These are phyloP conservation scores for Dicentrarchus labrax DNA, from an alignment of 2,113 vertebrate species.

Conservation along the genomic window DNA sequence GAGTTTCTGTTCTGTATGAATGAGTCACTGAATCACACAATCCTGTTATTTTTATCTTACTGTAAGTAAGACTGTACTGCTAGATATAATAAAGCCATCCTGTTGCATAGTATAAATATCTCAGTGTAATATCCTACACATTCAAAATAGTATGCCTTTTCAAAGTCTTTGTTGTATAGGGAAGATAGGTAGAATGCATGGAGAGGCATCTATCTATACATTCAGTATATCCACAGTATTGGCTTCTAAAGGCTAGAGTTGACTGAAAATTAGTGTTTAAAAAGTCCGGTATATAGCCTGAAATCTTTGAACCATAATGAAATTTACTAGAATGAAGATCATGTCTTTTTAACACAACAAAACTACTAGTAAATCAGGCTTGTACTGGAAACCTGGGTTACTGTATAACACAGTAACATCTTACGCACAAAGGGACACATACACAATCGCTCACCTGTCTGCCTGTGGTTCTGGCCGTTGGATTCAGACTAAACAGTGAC, in stretches of 20 bases:
- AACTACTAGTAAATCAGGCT: not conserved
- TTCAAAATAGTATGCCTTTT: not conserved
- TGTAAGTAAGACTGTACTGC: conserved; percentile 48
- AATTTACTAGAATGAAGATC: not conserved
- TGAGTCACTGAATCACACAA: conserved; percentile 59
- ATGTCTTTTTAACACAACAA: not conserved
- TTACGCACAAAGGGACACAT: not conserved
- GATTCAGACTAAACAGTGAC: conserved; percentile 66
- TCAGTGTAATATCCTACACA: conserved; percentile 11
- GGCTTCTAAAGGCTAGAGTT: rapidly evolving
- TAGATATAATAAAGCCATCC: conserved; percentile 7
- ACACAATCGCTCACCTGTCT: conserved; percentile 22
- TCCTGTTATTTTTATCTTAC: conserved; percentile 58
- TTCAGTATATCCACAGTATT: not conserved
- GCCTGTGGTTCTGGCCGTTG: conserved; percentile 3
- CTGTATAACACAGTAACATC: not conserved
- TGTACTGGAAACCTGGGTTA: not conserved
- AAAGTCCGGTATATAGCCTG: not conserved
- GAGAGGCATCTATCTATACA: not conserved
- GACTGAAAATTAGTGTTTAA: not conserved
- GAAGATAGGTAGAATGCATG: not conserved
- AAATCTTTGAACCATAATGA: not conserved
- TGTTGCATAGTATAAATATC: conserved; percentile 39
- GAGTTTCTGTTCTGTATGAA: conserved; percentile 47
- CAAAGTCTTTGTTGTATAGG: not conserved